phyloP scores from a whole-genome alignment of 2,888 invertebrate species.

The Tetramorium bicarinatum region DNA sequence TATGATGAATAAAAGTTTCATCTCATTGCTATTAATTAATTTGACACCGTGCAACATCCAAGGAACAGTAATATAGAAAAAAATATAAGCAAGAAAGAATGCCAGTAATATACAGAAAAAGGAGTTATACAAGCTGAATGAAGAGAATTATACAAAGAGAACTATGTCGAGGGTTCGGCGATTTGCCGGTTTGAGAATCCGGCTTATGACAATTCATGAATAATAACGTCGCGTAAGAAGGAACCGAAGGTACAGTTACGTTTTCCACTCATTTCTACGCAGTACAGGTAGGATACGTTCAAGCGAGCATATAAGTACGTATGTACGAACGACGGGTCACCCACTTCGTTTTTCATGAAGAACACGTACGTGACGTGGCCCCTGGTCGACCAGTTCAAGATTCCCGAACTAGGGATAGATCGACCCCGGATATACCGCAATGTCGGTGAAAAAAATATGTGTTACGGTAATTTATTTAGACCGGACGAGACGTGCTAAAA shows the following conservation, averaged over 20 bases:
- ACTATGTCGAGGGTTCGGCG: constrained; percentile 35
- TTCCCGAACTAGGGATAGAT: constrained; percentile 63
- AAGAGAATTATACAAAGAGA: not conserved
- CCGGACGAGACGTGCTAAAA: not conserved
- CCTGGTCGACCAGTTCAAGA: constrained; percentile 51
- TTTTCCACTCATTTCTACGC: constrained; percentile 80
- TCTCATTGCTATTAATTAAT: not conserved
- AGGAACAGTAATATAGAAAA: not conserved
- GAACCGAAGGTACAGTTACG: constrained; percentile 76
- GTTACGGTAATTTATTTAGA: constrained; percentile 21
- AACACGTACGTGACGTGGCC: constrained; percentile 80
- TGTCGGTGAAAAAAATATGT: not conserved
- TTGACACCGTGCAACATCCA: not conserved
- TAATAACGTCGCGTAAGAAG: constrained; percentile 64
- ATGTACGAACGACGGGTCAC: constrained; percentile 70
- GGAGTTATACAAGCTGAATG: constrained; percentile 15
- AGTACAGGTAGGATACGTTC: constrained; percentile 66
- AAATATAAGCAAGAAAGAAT: not conserved
- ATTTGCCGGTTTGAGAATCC: constrained; percentile 26
- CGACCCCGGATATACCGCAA: constrained; percentile 61
- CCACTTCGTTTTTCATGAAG: constrained; percentile 81
- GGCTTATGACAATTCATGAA: constrained; percentile 60
- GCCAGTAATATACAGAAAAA: not conserved
- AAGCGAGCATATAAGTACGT: constrained; percentile 35
- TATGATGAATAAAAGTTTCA: not conserved